A percentile compares a stretch with the other conserved stretches of the same genome.
These are phyloP conservation scores for Melanotaenia trifasciata DNA, from an alignment of 2,797 vertebrate genomes.

Conservation along the genomic window DNA sequence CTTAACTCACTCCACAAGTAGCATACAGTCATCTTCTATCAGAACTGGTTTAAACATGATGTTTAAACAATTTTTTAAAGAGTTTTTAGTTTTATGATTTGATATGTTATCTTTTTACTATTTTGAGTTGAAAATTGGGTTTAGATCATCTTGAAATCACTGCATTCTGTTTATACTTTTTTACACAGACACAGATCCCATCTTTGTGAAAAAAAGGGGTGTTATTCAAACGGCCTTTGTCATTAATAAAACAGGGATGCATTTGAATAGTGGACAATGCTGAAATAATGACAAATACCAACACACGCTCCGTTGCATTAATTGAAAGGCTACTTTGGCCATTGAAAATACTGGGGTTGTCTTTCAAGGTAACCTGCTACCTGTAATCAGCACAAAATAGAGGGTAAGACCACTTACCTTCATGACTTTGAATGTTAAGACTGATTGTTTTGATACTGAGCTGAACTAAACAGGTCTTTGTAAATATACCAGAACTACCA, in stretches of 20 bases:
- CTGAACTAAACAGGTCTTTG: constrained; percentile 59
- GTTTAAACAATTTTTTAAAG: no score
- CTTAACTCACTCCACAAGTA: no score
- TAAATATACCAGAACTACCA: constrained; percentile 28
- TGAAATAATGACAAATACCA: constrained; percentile 42
- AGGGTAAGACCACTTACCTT: constrained; percentile 39
- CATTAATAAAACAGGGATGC: constrained; percentile 15
- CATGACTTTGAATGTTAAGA: constrained; percentile 33
- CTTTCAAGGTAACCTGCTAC: constrained; percentile 49
- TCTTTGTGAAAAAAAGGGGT: constrained; percentile 7
- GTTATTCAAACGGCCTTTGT: constrained; percentile 47
- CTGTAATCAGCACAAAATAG: constrained; percentile 51
- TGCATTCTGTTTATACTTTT: not conserved
- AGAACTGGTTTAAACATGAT: no score
- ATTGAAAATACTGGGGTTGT: constrained; percentile 27
- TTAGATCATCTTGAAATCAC: not conserved
- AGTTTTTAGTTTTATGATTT: no score
- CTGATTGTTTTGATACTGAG: constrained; percentile 36
- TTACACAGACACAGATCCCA: not conserved
- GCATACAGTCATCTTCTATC: no score
- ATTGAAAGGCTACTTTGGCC: constrained; percentile 33
- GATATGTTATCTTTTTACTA: not conserved
- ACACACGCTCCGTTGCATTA: constrained; percentile 36
- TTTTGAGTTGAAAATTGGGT: not conserved
- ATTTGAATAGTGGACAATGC: constrained; percentile 38